phyloP scores from a whole-genome alignment of 2,113 vertebrate genomes.

The Platanista minor region DNA sequence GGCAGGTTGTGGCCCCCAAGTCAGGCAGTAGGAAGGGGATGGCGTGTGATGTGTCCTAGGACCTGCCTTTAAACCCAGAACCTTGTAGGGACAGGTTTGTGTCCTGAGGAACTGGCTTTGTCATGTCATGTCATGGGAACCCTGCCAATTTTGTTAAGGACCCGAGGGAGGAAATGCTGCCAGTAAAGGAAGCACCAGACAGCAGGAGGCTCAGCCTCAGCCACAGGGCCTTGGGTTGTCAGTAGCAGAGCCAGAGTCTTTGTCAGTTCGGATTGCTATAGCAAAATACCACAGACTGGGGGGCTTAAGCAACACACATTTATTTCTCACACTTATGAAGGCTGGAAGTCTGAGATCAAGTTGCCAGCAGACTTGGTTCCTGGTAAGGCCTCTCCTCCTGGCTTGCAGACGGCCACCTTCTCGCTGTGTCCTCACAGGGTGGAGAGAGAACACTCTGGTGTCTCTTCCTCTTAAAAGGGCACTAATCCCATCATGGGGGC shows the following conservation, averaged over 20 bases:
- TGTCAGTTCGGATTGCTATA: too few relatives aligned
- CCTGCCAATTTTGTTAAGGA: neutral
- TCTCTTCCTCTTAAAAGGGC: neutral
- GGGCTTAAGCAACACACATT: too few relatives aligned
- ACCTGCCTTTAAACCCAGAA: neutral
- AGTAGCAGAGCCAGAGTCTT: neutral
- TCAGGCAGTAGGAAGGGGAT: neutral
- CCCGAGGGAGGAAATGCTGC: rapidly evolving
- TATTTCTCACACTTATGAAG: neutral
- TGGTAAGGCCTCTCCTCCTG: neutral
- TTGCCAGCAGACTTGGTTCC: neutral
- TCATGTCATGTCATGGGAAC: too few relatives aligned
- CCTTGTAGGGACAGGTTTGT: neutral
- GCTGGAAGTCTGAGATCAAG: neutral
- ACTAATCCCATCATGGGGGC: neutral
- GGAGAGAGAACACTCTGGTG: too few relatives aligned
- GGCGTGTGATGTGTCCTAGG: too few relatives aligned
- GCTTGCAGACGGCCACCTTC: neutral
- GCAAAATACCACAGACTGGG: neutral
- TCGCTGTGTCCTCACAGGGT: too few relatives aligned
- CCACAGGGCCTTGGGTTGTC: too few relatives aligned
- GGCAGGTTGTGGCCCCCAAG: neutral
- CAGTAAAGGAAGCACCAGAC: neutral
- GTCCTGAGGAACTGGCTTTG: neutral
- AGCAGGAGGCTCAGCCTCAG: neutral